Conservation (phyloP, 2,113 vertebrate species). For the Pelobates fuscus region DNA sequence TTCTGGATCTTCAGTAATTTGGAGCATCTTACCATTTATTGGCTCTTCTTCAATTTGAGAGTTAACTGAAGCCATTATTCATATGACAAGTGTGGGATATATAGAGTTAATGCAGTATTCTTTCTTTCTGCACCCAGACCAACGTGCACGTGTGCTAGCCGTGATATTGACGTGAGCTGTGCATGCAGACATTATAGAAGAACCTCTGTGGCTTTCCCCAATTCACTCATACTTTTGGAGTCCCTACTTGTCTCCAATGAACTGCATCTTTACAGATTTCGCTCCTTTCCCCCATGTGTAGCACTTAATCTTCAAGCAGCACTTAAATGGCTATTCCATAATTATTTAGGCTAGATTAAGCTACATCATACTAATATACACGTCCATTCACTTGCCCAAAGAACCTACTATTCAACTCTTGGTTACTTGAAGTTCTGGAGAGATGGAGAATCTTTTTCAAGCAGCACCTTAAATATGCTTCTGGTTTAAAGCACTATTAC, state of each 20-base stretch:
- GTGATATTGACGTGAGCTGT: constrained; percentile 50
- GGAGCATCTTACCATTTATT: not conserved
- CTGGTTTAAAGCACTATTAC: not conserved
- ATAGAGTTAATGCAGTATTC: constrained; percentile 37
- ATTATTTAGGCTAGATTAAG: not conserved
- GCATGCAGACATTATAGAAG: constrained; percentile 41
- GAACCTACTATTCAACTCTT: constrained; percentile 6
- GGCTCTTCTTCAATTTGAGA: constrained; percentile 14
- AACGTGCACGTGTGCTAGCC: constrained; percentile 48
- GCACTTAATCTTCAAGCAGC: constrained; percentile 12
- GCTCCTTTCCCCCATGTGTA: not conserved
- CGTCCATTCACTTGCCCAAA: not conserved
- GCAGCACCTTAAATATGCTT: constrained; percentile 2
- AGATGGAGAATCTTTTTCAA: not conserved
- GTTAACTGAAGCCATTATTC: constrained; percentile 9
- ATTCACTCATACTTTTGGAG: not conserved
- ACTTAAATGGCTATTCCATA: not conserved
- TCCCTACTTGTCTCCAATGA: not conserved
- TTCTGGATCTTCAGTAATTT: constrained; percentile 3
- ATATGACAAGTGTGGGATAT: constrained; percentile 14
- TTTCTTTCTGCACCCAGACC: constrained; percentile 38
- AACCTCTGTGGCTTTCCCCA: constrained; percentile 28
- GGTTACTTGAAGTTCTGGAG: constrained; percentile 2
- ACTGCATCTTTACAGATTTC: not conserved
- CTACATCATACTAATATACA: not conserved